phyloP scores from a whole-genome alignment of 2,888 invertebrate genomes.

The Agrochola litura region DNA sequence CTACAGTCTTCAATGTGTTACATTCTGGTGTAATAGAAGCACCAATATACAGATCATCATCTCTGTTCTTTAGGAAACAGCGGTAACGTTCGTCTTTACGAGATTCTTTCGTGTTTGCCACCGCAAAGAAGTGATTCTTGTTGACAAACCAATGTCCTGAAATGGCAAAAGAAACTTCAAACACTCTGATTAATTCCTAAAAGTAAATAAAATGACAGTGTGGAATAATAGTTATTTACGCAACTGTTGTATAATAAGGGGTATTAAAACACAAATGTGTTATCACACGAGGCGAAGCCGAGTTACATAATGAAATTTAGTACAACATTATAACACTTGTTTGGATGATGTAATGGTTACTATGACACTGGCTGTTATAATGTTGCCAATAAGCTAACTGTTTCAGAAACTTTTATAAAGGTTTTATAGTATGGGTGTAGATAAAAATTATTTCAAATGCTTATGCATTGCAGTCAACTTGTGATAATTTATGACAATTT shows the following conservation, averaged over 20 bases:
- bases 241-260: too few relatives aligned
- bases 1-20: conserved; percentile 97
- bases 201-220: neutral
- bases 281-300: too few relatives aligned
- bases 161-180: conserved; percentile 25
- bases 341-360: too few relatives aligned
- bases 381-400: too few relatives aligned
- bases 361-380: too few relatives aligned
- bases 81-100: conserved; percentile 98
- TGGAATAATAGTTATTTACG: too few relatives aligned
- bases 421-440: too few relatives aligned
- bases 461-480: neutral
- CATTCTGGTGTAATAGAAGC: conserved; percentile 98
- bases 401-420: too few relatives aligned
- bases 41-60: conserved; percentile 97
- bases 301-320: too few relatives aligned
- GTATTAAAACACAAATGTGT: too few relatives aligned
- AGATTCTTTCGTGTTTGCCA: conserved; percentile 99
- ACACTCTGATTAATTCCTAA: neutral
- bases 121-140: conserved; percentile 99
- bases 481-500: neutral
- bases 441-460: neutral
- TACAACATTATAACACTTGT: too few relatives aligned
- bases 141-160: conserved; percentile 97
- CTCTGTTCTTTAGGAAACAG: conserved; percentile 98